A percentile compares a stretch with the other conserved stretches of the same genome.
phyloP scores from a whole-genome alignment of 2,888 invertebrate genomes.

The Smittia aterrima region DNA sequence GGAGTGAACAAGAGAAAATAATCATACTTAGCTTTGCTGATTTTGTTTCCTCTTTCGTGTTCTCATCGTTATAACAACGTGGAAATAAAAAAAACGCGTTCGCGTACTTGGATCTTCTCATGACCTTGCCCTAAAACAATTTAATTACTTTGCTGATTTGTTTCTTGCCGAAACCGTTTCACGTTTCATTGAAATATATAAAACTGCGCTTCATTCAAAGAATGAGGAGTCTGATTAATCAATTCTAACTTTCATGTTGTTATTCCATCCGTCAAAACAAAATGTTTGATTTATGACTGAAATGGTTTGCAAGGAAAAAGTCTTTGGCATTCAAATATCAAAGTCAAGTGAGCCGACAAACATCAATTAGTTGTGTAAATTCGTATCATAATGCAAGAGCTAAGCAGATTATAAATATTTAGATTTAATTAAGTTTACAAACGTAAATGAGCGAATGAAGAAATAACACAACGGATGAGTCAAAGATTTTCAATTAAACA shows the following conservation, averaged over 20 bases:
- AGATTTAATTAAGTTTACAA: background rate
- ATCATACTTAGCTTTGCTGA: background rate
- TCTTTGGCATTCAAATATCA: background rate
- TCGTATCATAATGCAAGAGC: background rate
- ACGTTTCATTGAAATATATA: background rate
- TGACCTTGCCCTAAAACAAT: slow-evolving; percentile 22
- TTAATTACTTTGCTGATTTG: background rate
- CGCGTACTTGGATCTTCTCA: background rate
- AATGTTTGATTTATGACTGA: background rate
- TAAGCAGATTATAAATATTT: slow-evolving; percentile 23
- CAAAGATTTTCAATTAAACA: too few relatives aligned
- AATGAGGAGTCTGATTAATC: too few relatives aligned
- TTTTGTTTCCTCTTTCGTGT: background rate
- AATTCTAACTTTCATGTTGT: too few relatives aligned
- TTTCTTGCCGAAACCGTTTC: background rate
- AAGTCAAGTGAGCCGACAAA: slow-evolving; percentile 5
- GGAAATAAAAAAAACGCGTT: background rate
- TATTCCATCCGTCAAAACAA: too few relatives aligned
- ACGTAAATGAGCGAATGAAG: too few relatives aligned
- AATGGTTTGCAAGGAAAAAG: background rate
- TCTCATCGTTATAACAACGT: background rate
- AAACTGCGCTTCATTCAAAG: too few relatives aligned
- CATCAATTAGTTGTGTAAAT: slow-evolving; percentile 27
- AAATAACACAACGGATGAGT: too few relatives aligned
- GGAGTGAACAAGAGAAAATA: background rate